phyloP scores from a whole-genome alignment of 2,113 vertebrate species.

The Gallinago media region DNA sequence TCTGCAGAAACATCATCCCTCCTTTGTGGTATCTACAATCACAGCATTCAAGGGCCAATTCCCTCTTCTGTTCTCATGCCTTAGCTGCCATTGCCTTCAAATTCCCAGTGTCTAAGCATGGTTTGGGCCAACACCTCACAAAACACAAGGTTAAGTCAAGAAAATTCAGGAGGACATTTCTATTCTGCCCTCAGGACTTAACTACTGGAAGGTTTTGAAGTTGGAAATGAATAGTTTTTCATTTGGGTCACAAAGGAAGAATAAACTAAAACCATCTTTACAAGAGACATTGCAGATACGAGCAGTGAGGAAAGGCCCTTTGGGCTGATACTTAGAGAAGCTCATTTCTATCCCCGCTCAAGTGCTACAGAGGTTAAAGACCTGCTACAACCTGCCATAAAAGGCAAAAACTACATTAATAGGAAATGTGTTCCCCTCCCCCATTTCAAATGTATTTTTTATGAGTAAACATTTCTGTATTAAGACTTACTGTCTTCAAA shows the following conservation, averaged over 20 bases:
- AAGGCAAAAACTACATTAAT: slow-evolving; percentile 62
- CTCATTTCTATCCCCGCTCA: slow-evolving; percentile 20
- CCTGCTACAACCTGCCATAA: slow-evolving; percentile 58
- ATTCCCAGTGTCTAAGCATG: background rate
- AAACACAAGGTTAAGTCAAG: slow-evolving; percentile 17
- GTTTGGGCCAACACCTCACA: background rate
- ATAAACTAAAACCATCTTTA: slow-evolving; percentile 1
- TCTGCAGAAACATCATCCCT: background rate
- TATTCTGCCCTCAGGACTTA: background rate
- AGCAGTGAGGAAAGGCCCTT: slow-evolving; percentile 28
- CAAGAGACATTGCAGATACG: background rate
- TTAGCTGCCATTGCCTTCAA: background rate
- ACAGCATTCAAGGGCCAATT: background rate
- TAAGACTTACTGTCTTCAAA: slow-evolving; percentile 78
- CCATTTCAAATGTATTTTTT: slow-evolving; percentile 69
- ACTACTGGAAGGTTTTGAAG: background rate
- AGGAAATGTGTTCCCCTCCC: slow-evolving; percentile 58
- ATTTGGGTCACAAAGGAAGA: background rate
- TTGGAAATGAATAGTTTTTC: background rate
- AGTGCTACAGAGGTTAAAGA: slow-evolving; percentile 58
- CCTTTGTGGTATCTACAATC: background rate
- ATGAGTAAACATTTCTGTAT: slow-evolving; percentile 79
- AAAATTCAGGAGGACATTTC: background rate
- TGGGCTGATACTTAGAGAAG: slow-evolving; percentile 40
- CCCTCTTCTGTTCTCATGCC: background rate